Conservation (phyloP, 2,797 vertebrate genomes). For the Pygocentrus nattereri region DNA sequence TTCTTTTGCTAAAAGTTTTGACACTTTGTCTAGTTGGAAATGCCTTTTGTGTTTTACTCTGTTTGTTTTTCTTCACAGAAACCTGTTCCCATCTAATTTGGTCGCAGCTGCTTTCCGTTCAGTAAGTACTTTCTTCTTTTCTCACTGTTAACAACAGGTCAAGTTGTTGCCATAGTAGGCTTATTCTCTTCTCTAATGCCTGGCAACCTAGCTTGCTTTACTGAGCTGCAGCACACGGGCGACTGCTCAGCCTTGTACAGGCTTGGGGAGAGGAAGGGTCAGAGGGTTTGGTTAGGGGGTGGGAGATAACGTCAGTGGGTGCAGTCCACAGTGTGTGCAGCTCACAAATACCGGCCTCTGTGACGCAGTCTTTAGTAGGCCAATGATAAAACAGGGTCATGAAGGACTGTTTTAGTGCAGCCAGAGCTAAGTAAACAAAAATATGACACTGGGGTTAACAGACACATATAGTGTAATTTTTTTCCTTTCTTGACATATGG, state of each 20-base stretch:
- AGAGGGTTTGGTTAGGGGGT: slow-evolving; percentile 39
- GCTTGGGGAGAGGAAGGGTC: slow-evolving; percentile 37
- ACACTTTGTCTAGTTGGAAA: too few relatives aligned
- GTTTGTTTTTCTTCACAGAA: slow-evolving; percentile 78
- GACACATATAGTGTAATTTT: slow-evolving; percentile 4
- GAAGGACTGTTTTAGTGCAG: slow-evolving; percentile 26
- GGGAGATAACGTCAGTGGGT: slow-evolving; percentile 34
- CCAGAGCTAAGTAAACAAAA: neutral
- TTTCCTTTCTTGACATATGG: neutral
- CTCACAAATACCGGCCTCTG: neutral
- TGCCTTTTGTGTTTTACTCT: slow-evolving; percentile 39
- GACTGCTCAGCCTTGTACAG: slow-evolving; percentile 44
- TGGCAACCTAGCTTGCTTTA: slow-evolving; percentile 75
- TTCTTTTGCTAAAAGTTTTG: too few relatives aligned
- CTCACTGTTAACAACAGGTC: slow-evolving; percentile 41
- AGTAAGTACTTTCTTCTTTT: slow-evolving; percentile 78
- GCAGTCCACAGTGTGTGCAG: slow-evolving; percentile 18
- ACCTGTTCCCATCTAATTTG: slow-evolving; percentile 95
- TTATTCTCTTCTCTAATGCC: slow-evolving; percentile 73
- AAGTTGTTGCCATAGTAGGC: slow-evolving; percentile 75
- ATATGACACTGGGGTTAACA: slow-evolving; percentile 10
- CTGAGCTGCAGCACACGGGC: slow-evolving; percentile 45
- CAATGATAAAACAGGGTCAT: slow-evolving; percentile 29
- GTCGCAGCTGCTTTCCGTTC: slow-evolving; percentile 92
- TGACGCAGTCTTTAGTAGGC: slow-evolving; percentile 25